Percentiles rank a stretch among this genome's conserved stretches.
These are phyloP conservation scores for Balanococcus diminutus DNA, from an alignment of 2,888 invertebrate species.

Conservation along the genomic window DNA sequence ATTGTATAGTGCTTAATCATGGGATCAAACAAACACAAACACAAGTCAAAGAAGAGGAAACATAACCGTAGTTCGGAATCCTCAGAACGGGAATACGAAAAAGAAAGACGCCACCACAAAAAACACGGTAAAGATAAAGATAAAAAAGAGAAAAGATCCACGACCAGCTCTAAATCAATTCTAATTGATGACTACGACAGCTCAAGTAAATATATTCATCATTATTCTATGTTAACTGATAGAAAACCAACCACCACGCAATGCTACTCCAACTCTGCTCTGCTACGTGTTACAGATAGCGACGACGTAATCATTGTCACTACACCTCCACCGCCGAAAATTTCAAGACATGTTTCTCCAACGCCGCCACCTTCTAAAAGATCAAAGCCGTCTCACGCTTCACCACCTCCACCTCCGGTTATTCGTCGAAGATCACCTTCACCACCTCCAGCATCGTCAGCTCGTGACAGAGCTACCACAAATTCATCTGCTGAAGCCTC, in stretches of 20 bases:
- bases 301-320: conserved; percentile 58
- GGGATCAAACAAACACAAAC: conserved; percentile 58
- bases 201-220: conserved; percentile 12
- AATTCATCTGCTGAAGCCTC: conserved; percentile 61
- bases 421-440: conserved; percentile 61
- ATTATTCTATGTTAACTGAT: not conserved
- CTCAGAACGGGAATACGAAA: conserved; percentile 62
- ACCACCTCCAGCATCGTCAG: conserved; percentile 57
- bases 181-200: conserved; percentile 45
- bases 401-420: conserved; percentile 61
- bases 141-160: conserved; percentile 61
- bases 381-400: not conserved
- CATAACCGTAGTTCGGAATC: conserved; percentile 68
- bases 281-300: conserved; percentile 46
- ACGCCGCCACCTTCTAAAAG: conserved; percentile 56
- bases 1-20: not conserved
- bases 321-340: conserved; percentile 57
- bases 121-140: conserved; percentile 64
- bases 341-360: conserved; percentile 52
- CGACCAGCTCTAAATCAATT: conserved; percentile 11
- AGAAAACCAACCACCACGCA: no score
- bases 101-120: conserved; percentile 66
- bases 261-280: no score
- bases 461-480: conserved; percentile 45
- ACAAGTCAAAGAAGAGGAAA: conserved; percentile 67